These are phyloP conservation scores for Stegophylla sp. DNA, from an alignment of 2,888 invertebrate species.

Conservation along the genomic window DNA sequence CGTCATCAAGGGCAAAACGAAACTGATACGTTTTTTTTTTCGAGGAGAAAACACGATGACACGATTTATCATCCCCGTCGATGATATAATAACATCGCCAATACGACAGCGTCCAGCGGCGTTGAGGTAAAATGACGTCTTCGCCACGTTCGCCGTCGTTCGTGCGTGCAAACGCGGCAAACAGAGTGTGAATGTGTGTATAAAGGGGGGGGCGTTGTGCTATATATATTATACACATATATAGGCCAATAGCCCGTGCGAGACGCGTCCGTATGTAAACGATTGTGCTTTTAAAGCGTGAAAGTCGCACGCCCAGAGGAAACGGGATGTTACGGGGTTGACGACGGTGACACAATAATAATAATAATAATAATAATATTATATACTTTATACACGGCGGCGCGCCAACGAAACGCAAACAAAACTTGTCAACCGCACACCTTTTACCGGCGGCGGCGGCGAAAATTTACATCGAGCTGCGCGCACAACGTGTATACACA, in stretches of 20 bases:
- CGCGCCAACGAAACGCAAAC: conserved; percentile 26
- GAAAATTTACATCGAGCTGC: conserved; percentile 29
- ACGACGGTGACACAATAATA: background rate
- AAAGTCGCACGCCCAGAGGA: conserved; percentile 6
- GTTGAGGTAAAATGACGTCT: background rate
- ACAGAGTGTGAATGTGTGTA: background rate
- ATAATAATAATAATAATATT: too few species aligned
- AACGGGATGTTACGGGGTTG: background rate
- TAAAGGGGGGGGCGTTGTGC: background rate
- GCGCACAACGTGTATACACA: conserved; percentile 1
- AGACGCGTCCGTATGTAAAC: conserved; percentile 36
- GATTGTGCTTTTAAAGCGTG: conserved; percentile 52
- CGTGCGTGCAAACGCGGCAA: background rate
- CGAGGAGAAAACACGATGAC: background rate
- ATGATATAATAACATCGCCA: background rate
- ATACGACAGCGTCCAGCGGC: background rate
- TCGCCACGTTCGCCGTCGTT: background rate
- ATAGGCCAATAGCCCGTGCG: conserved; percentile 14
- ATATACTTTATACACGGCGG: background rate
- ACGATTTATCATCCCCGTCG: background rate
- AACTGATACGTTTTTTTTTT: background rate
- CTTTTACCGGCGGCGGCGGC: conserved; percentile 27
- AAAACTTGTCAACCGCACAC: conserved; percentile 55
- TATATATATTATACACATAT: too few species aligned
- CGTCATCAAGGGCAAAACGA: background rate